Evolutionary conservation across 2,113 vertebrate genomes (phyloP).

Genomic region (Psilopogon haemacephalus): DNA sequence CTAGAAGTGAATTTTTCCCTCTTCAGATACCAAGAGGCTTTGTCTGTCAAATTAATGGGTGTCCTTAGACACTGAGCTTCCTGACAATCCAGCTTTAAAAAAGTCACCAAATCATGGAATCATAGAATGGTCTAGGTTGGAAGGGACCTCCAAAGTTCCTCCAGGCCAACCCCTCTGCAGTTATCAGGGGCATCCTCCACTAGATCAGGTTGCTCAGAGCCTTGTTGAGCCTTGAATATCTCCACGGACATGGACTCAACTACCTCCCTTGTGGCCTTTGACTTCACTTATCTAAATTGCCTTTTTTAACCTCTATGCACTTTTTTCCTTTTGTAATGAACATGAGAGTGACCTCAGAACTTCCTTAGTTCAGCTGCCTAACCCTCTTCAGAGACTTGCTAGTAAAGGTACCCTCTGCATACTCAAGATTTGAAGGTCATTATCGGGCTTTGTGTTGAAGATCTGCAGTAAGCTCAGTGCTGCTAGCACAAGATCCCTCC

Average conservation of each 20-base stretch:
- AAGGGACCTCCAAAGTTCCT: too few species aligned
- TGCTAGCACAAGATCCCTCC: not conserved
- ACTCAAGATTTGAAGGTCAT: conserved; percentile 1
- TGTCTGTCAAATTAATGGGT: not conserved
- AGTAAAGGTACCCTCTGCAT: not conserved
- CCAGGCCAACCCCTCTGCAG: too few species aligned
- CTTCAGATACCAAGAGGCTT: not conserved
- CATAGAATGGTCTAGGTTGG: too few species aligned
- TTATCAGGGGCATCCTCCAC: too few species aligned
- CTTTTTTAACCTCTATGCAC: not conserved
- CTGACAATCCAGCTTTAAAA: not conserved
- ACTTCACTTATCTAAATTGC: not conserved
- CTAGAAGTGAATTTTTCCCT: not conserved
- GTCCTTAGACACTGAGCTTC: not conserved
- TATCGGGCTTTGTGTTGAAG: not conserved
- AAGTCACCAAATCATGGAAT: not conserved
- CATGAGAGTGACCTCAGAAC: not conserved
- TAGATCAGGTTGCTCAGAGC: too few species aligned
- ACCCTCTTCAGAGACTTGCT: not conserved
- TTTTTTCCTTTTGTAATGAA: not conserved
- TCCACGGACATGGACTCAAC: too few species aligned
- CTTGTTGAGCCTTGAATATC: too few species aligned
- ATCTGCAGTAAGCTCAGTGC: not conserved
- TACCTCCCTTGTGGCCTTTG: not conserved
- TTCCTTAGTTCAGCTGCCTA: not conserved